Conservation (phyloP, 2,888 invertebrate species). For the Argynnis bischoffii region DNA sequence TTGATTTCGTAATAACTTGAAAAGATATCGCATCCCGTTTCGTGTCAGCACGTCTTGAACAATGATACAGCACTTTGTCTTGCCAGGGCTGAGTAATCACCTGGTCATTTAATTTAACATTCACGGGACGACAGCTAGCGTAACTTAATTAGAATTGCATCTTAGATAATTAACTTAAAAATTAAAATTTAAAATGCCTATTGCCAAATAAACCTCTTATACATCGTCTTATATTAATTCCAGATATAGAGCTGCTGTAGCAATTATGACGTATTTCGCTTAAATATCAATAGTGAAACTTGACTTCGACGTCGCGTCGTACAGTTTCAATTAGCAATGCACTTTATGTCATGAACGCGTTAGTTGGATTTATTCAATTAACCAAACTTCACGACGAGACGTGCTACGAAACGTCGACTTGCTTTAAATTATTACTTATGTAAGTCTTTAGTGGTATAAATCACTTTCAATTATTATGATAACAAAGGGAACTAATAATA, state of each 20-base stretch:
- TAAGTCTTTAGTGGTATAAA: neutral
- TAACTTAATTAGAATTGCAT: constrained; percentile 23
- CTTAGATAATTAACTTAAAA: neutral
- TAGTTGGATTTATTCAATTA: constrained; percentile 35
- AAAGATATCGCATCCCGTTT: constrained; percentile 13
- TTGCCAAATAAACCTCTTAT: neutral
- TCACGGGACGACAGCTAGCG: constrained; percentile 14
- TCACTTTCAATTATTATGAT: no score
- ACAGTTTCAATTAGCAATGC: constrained; percentile 26
- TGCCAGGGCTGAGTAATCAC: constrained; percentile 11
- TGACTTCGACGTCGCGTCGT: constrained; percentile 8
- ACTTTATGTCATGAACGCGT: constrained; percentile 29
- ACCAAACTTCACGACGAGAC: constrained; percentile 26
- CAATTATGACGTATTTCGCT: constrained; percentile 14
- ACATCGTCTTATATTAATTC: neutral
- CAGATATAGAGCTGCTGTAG: neutral
- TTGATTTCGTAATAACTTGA: constrained; percentile 9
- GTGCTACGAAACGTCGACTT: constrained; percentile 8
- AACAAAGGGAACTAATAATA: neutral
- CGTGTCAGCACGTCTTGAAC: constrained; percentile 20
- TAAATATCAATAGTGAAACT: constrained; percentile 25
- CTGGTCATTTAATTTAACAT: constrained; percentile 20
- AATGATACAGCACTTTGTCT: constrained; percentile 19
- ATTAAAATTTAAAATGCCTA: neutral
- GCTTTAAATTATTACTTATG: constrained; percentile 19